Conservation (phyloP, 2,797 vertebrate genomes). For the Anisognathus igniventris region DNA sequence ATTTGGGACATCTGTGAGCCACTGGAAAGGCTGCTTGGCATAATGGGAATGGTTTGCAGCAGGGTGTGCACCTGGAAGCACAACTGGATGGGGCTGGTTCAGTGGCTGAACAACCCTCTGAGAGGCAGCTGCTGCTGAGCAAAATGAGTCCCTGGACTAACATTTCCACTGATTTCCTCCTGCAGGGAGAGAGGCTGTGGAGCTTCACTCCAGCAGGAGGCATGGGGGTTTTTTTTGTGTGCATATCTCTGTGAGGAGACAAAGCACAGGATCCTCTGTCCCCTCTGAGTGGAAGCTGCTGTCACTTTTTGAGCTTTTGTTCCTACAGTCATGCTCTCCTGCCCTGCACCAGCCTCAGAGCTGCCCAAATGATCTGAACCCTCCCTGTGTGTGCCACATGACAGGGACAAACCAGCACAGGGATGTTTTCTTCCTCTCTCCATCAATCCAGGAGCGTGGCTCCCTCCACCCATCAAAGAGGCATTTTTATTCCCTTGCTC, state of each 20-base stretch:
- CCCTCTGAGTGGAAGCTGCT: neutral
- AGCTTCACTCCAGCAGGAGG: neutral
- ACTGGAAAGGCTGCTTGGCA: neutral
- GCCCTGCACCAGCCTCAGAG: neutral
- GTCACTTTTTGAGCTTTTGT: neutral
- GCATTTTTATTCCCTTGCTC: neutral
- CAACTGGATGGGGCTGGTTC: neutral
- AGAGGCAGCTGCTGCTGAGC: neutral
- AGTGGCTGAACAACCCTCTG: neutral
- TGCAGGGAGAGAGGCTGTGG: neutral
- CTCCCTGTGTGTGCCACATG: neutral
- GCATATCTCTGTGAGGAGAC: neutral
- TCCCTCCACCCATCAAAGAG: neutral
- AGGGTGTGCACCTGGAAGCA: neutral
- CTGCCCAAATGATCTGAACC: neutral
- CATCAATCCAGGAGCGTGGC: neutral
- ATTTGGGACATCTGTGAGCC: neutral
- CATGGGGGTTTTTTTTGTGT: fast-evolving
- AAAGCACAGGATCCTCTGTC: neutral
- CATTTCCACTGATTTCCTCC: neutral
- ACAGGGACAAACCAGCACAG: fast-evolving
- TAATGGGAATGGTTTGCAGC: neutral
- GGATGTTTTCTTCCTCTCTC: neutral
- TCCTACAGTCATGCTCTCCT: neutral
- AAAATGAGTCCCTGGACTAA: neutral